phyloP scores from a whole-genome alignment of 2,797 vertebrate species.

The Anableps anableps region DNA sequence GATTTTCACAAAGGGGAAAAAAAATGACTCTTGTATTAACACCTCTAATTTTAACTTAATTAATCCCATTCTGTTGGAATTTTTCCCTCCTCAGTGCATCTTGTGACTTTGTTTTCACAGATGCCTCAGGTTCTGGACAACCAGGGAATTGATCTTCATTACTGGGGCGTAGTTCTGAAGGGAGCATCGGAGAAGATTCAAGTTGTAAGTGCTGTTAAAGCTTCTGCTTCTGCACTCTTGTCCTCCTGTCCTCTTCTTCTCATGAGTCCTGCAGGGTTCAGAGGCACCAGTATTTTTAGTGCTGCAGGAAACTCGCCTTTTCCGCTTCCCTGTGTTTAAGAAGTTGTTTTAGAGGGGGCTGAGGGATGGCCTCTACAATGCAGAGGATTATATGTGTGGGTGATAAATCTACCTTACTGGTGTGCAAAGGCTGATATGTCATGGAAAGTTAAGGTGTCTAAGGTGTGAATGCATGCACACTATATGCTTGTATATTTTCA shows the following conservation, averaged over 20 bases:
- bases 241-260: conserved; percentile 11
- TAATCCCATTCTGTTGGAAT: background rate
- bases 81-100: conserved; percentile 5
- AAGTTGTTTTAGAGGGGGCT: conserved; percentile 39
- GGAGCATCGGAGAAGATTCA: conserved; percentile 83
- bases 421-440: background rate
- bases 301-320: conserved; percentile 71
- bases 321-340: conserved; percentile 60
- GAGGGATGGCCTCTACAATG: conserved; percentile 44
- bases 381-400: conserved; percentile 15
- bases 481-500: background rate
- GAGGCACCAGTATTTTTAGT: conserved; percentile 73
- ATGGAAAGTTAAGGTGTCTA: conserved; percentile 4
- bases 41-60: background rate
- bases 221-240: conserved; percentile 17
- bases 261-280: conserved; percentile 42
- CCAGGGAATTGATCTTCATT: conserved; percentile 85
- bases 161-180: conserved; percentile 87
- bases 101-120: conserved; percentile 72
- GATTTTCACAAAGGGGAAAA: conserved; percentile 13
- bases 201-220: conserved; percentile 78
- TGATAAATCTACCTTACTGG: conserved; percentile 10
- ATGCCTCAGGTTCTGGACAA: conserved; percentile 89
- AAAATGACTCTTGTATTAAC: conserved; percentile 19
- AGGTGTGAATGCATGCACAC: background rate